These are phyloP conservation scores for Masnerella sp. DNA, from an alignment of 2,888 invertebrate species.

Conservation along the genomic window DNA sequence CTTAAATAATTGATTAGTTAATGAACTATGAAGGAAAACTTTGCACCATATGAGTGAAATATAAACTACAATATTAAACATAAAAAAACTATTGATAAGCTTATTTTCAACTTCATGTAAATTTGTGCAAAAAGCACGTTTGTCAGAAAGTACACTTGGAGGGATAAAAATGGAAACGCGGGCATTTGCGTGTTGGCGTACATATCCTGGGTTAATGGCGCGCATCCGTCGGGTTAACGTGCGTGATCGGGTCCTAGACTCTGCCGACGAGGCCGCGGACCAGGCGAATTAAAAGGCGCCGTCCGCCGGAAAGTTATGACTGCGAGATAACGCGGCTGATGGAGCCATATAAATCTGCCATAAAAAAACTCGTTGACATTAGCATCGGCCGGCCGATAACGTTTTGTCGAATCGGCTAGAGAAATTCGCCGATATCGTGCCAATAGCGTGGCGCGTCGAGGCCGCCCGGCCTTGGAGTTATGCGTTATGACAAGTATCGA, in stretches of 20 bases:
- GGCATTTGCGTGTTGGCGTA: constrained; percentile 21
- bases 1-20: too few species aligned
- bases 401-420: constrained; percentile 53
- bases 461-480: constrained; percentile 39
- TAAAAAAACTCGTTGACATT: constrained; percentile 56
- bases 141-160: too few species aligned
- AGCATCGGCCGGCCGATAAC: constrained; percentile 57
- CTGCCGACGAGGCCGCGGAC: constrained; percentile 17
- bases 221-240: constrained; percentile 48
- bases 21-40: too few species aligned
- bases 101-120: too few species aligned
- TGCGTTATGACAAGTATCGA: constrained; percentile 58
- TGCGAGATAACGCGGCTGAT: constrained; percentile 56
- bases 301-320: constrained; percentile 53
- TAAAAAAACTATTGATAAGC: too few species aligned
- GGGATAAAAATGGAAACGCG: too few species aligned
- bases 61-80: too few species aligned
- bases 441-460: constrained; percentile 26
- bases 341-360: constrained; percentile 58
- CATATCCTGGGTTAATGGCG: constrained; percentile 67
- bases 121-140: too few species aligned
- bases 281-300: constrained; percentile 55
- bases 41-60: too few species aligned
- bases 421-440: constrained; percentile 50
- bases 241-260: constrained; percentile 43